Conservation (phyloP, 2,888 invertebrate species). For the Coelinius sp. region DNA sequence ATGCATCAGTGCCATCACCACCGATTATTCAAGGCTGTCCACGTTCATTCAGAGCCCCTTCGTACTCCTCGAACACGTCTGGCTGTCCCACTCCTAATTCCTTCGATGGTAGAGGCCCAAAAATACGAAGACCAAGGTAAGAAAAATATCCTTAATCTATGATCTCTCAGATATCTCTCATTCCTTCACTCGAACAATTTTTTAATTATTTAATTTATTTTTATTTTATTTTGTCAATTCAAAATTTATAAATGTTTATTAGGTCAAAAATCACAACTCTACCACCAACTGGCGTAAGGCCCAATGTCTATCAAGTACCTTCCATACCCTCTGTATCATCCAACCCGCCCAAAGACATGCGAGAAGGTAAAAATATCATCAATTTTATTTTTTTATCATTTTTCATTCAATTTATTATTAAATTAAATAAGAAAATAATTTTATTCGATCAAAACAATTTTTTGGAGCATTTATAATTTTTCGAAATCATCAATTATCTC, state of each 20-base stretch:
- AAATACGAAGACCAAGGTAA: slow-evolving; percentile 68
- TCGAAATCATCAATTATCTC: too few relatives aligned
- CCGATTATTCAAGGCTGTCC: slow-evolving; percentile 67
- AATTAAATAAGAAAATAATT: background rate
- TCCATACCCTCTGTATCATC: slow-evolving; percentile 64
- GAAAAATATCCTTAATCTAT: background rate
- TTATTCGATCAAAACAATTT: background rate
- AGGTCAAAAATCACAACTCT: slow-evolving; percentile 67
- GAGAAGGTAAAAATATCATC: slow-evolving; percentile 61
- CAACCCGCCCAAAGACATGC: slow-evolving; percentile 64
- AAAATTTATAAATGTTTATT: slow-evolving; percentile 31
- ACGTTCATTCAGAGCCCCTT: slow-evolving; percentile 65
- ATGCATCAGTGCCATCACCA: slow-evolving; percentile 66
- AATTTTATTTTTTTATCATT: background rate
- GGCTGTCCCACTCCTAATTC: slow-evolving; percentile 63
- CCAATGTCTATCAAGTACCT: slow-evolving; percentile 66
- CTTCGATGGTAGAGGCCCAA: slow-evolving; percentile 64
- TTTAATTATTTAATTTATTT: slow-evolving; percentile 27
- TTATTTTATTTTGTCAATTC: slow-evolving; percentile 28
- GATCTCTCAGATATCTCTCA: background rate
- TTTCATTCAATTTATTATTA: background rate
- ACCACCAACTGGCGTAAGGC: slow-evolving; percentile 61
- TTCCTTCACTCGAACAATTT: background rate
- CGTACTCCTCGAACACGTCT: slow-evolving; percentile 65
- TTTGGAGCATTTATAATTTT: too few relatives aligned